phyloP scores from a whole-genome alignment of 2,888 invertebrate genomes.

The Machimus atricapillus region DNA sequence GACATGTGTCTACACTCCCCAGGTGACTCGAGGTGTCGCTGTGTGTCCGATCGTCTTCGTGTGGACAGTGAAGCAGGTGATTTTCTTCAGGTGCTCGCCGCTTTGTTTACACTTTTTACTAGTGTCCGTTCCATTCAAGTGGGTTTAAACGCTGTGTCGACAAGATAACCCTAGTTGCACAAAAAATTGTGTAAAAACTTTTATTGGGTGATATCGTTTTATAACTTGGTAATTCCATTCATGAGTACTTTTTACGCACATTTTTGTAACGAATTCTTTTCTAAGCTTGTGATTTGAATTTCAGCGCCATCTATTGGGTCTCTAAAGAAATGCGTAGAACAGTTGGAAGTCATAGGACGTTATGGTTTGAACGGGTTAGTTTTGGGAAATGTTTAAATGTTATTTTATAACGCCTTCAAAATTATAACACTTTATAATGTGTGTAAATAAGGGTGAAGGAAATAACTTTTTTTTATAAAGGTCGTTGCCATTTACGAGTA shows the following conservation, averaged over 20 bases:
- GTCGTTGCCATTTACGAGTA: no score
- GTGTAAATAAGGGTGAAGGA: no score
- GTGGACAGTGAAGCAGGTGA: neutral
- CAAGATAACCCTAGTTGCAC: neutral
- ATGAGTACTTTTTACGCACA: neutral
- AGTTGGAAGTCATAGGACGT: neutral
- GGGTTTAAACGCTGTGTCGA: neutral
- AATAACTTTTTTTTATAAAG: no score
- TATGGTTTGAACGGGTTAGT: neutral
- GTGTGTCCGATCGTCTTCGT: neutral
- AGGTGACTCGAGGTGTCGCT: neutral
- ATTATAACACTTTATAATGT: no score
- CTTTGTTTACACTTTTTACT: constrained; percentile 9
- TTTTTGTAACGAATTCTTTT: neutral
- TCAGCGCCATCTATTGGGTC: neutral
- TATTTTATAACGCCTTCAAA: no score
- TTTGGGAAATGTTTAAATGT: neutral
- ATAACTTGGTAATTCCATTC: neutral
- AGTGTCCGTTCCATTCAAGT: neutral
- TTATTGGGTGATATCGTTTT: neutral
- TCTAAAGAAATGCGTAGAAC: neutral
- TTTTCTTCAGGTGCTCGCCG: constrained; percentile 8
- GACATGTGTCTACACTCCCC: neutral
- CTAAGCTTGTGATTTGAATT: neutral
- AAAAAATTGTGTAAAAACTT: neutral